Evolutionary conservation across 2,888 invertebrate genomes (phyloP), one percentile per base, ranked within the genome.

Genomic region (Tridacna gigas): DNA sequence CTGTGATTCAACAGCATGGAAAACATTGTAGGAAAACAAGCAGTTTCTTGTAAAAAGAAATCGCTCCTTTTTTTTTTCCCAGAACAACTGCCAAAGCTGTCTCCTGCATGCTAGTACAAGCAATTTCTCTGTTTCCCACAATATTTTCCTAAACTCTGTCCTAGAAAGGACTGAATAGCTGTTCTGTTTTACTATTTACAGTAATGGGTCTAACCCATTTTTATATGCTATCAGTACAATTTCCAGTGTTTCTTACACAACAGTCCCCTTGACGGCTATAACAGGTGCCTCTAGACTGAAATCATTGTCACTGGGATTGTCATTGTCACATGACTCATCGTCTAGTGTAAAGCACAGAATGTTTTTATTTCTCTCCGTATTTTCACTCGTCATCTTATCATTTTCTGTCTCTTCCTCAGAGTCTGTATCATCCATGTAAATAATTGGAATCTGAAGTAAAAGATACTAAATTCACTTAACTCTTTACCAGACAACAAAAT

Each of bases 401-500:
- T 81, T 81, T 18, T 83, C 83, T 2, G 26, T 51, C 26, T 84
- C 86, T 45, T 86, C 88, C 45, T 80, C 79, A 66, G 79, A 47
- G 25, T 82, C 83, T n/a, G 74, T 78, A 60, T 84, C 87, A 71
- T 90, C 89, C 83, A 88, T 90, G 79, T 90, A 92, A 12, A 91
- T 90, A 13, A 91, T 88, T 13, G 92, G 91, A 25, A 92, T 91
- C 91, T 91, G 85, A 83, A 79, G 5, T n/a, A 69, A 69, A 69
- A 7, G 45, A 45, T 22, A 69, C 69, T 4, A 65, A 56, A 18
- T 20, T 56, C 20, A n/a, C n/a, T n/a, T n/a, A n/a, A n/a, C n/a
- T n/a, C n/a, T n/a, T n/a, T n/a, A 61, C 9, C 61, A 61, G 12
- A 71, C 3, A 20, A 56, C 26, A 61, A 26, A 28, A 51, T 22